Conservation (phyloP, 1,140 invertebrate genomes). For the Lanistes nyassanus region DNA sequence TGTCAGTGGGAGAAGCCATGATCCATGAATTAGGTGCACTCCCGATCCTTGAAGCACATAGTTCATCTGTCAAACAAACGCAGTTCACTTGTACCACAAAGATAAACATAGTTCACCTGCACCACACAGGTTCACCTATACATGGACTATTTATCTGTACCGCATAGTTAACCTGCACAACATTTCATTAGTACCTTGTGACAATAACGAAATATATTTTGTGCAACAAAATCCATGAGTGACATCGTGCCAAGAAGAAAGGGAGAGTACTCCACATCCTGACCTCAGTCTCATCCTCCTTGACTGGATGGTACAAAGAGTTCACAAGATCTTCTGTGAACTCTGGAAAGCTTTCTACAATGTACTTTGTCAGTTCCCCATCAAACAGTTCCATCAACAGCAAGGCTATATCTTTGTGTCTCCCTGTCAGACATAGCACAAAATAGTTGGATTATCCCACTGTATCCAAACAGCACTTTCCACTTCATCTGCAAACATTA, state of each 20-base stretch:
- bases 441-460: not conserved
- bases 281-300: not conserved
- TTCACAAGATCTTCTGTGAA: slow-evolving; percentile 28
- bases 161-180: not conserved
- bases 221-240: too few relatives aligned
- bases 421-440: slow-evolving; percentile 12
- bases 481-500: not conserved
- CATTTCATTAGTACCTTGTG: not conserved
- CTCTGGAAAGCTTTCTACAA: slow-evolving; percentile 38
- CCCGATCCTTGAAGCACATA: not conserved
- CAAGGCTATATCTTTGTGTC: slow-evolving; percentile 38
- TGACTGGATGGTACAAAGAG: not conserved
- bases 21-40: not conserved
- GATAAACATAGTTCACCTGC: too few relatives aligned
- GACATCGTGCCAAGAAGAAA: too few relatives aligned
- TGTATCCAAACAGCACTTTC: not conserved
- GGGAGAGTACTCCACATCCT: not conserved
- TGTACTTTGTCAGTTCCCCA: slow-evolving; percentile 26
- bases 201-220: not conserved
- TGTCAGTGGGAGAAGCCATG: not conserved
- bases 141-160: not conserved
- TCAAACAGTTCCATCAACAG: slow-evolving; percentile 35
- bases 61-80: not conserved
- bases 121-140: not conserved
- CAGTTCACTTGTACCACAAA: not conserved